Percentiles rank a stretch among this genome's conserved stretches.
Evolutionary conservation across 2,888 invertebrate genomes (phyloP).

Genomic region (Noctua comes): DNA sequence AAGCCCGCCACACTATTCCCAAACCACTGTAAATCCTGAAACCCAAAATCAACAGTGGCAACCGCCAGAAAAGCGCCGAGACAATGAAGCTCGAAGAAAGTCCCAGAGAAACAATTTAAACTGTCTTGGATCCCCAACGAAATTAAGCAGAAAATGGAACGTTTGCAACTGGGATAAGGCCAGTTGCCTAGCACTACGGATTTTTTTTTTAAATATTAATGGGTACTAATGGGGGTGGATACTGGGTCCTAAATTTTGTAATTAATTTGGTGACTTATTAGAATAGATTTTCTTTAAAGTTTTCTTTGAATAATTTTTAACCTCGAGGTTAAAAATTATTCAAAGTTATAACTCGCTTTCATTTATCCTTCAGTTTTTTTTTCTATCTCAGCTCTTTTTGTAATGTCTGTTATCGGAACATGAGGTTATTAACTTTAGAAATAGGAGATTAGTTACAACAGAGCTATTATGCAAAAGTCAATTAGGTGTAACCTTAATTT

Average conservation of each 20-base stretch:
- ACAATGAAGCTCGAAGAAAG: background rate
- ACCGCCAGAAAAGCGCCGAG: background rate
- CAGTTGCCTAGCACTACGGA: background rate
- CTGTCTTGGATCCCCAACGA: background rate
- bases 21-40: background rate
- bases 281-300: background rate
- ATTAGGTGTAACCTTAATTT: background rate
- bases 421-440: background rate
- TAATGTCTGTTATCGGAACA: too few relatives aligned
- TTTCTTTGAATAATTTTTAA: background rate
- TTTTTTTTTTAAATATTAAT: background rate
- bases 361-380: background rate
- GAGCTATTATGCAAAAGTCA: conserved; percentile 3
- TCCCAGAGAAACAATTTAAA: background rate
- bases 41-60: background rate
- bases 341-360: too few relatives aligned
- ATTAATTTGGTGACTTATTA: background rate
- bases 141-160: background rate
- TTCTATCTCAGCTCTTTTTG: background rate
- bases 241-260: background rate
- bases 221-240: too few relatives aligned
- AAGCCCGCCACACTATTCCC: background rate
- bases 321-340: too few relatives aligned
- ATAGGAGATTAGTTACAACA: background rate
- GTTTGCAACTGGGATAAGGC: background rate